Evolutionary conservation across 2,888 invertebrate genomes (phyloP), one percentile per base, ranked within the genome.

Genomic region (Caenorhabditis imperialis): DNA sequence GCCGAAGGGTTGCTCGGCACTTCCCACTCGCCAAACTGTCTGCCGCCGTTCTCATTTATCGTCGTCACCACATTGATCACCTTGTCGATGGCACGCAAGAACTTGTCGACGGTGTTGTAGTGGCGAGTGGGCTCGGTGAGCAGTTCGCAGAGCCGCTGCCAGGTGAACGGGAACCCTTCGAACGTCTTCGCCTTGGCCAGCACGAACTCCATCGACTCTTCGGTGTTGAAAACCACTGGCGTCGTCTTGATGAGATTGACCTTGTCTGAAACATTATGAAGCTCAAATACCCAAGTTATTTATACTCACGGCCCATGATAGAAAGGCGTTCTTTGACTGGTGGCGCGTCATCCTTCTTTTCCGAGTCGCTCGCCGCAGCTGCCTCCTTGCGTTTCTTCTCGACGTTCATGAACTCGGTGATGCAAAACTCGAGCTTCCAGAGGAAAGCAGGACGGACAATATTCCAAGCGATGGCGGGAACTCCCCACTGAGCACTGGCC

Each of bases 1-100:
- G 42, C 35, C 25, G 47, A 22, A n/a, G n/a, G n/a, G 18, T n/a
- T 47, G 25, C 27, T 44, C 45, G 72, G 63, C n/a, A 72, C 25
- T 27, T 72, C 72, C 74, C 74, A 74, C 23, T 74, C 74, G 16
- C 74, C 74, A 6, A 35, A 53, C 20, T 37, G 42, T 8, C 74
- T 44, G 16, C 53, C 48, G 8, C 74, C 74, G 27, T 63, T 58
- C 53, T 74, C 69, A 14, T 65, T 74, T 1, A 74, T 65, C 33
- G 74, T 62, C 40, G 74, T 69, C 14, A 74, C 74, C n/a, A 74
- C 69, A 22, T 67, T 69, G 27, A 74, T 69, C n/a, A 74, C 73
- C 69, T 69, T 74, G 10, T 74, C 67, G 10, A 74, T 22, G 42
- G 69, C 74, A 16, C 74, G 48, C n/a, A 74, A 38, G 27, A 69